A percentile compares a stretch with the other conserved stretches of the same genome.
These are phyloP conservation scores for Stictonetta naevosa DNA, from an alignment of 2,113 vertebrate genomes.

Conservation along the genomic window DNA sequence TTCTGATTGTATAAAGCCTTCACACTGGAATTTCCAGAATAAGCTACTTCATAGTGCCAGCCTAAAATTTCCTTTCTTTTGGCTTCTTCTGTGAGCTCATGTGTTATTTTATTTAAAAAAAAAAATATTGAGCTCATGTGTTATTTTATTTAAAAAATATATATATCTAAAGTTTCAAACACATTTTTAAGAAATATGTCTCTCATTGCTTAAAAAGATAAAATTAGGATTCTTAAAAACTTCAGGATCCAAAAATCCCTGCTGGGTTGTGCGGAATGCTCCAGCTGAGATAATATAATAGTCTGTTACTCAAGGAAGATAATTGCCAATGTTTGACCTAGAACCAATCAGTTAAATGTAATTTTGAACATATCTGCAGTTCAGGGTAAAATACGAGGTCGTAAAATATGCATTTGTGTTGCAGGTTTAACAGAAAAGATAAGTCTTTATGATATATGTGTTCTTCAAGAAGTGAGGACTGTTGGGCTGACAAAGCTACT, in stretches of 20 bases:
- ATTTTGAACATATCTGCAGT: neutral
- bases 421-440: neutral
- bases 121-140: neutral
- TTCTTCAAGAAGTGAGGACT: neutral
- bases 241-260: neutral
- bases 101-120: neutral
- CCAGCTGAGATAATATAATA: neutral
- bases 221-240: slow-evolving; percentile 8
- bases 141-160: neutral
- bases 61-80: neutral
- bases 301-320: neutral
- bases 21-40: neutral
- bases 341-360: neutral
- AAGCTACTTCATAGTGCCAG: neutral
- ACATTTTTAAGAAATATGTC: neutral
- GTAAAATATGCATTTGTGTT: neutral
- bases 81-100: neutral
- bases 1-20: neutral
- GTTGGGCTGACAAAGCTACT: neutral
- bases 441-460: neutral
- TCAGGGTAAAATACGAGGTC: neutral
- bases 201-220: neutral
- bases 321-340: neutral
- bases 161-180: slow-evolving; percentile 1
- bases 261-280: neutral